Evolutionary conservation across 1,140 invertebrate genomes (phyloP).

Genomic region (Harpegnathos saltator): DNA sequence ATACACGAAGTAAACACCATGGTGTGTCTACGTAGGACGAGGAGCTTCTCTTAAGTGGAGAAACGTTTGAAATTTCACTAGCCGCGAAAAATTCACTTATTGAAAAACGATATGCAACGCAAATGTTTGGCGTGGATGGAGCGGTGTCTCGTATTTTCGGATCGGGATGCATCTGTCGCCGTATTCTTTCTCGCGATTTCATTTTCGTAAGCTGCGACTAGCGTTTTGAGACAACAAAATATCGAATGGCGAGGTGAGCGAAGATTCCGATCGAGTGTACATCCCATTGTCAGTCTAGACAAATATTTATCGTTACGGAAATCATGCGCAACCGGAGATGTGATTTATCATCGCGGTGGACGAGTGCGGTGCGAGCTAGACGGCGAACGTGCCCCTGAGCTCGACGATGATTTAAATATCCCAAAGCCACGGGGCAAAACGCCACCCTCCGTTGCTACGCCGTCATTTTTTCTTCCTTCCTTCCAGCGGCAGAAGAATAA

Average conservation of each 20-base stretch:
- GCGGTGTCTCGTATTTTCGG: background rate
- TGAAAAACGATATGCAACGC: slow-evolving; percentile 13
- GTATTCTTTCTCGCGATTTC: slow-evolving; percentile 2
- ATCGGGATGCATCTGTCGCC: background rate
- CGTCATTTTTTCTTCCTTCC: slow-evolving; percentile 48
- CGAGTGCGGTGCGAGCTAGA: slow-evolving; percentile 55
- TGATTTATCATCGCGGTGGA: slow-evolving; percentile 70
- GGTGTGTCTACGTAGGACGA: slow-evolving; percentile 24
- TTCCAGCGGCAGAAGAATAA: slow-evolving; percentile 61
- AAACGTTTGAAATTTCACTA: slow-evolving; percentile 43
- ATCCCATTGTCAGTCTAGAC: slow-evolving; percentile 37
- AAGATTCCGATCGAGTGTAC: slow-evolving; percentile 21
- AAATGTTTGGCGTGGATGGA: slow-evolving; percentile 14
- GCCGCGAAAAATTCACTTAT: slow-evolving; percentile 19
- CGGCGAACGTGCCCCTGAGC: slow-evolving; percentile 54
- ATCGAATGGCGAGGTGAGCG: slow-evolving; percentile 24
- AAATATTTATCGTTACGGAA: slow-evolving; percentile 64
- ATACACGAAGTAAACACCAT: slow-evolving; percentile 42
- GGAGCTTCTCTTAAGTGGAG: slow-evolving; percentile 29
- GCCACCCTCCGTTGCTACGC: slow-evolving; percentile 25
- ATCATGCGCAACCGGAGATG: slow-evolving; percentile 57
- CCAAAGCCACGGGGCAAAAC: slow-evolving; percentile 1
- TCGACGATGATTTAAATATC: slow-evolving; percentile 74
- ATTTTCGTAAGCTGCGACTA: background rate
- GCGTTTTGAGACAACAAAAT: background rate